These are phyloP conservation scores for Mormoops blainvillei DNA, from an alignment of 2,113 vertebrate species.

Conservation along the genomic window DNA sequence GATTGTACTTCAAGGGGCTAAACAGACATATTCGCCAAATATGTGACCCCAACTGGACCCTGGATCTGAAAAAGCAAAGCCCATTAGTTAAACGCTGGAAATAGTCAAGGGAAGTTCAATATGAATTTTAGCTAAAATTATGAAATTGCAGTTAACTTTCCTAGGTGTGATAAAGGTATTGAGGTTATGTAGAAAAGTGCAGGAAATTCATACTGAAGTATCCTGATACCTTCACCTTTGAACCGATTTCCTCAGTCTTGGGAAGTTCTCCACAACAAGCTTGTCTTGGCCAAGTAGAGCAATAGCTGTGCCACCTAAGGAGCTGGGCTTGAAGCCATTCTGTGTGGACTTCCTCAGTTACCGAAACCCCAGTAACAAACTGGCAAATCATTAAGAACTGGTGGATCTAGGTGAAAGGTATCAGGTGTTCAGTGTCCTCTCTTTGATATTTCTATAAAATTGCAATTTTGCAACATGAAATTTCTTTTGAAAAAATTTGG, in stretches of 20 bases:
- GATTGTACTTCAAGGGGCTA: not conserved
- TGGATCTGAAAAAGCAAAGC: not conserved
- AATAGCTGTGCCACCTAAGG: not conserved
- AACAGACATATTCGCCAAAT: not conserved
- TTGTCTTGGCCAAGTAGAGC: not conserved
- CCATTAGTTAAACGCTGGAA: not conserved
- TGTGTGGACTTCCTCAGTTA: not conserved
- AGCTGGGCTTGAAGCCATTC: not conserved
- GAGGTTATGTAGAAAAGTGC: not conserved
- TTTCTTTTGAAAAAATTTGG: not conserved
- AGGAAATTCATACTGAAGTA: not conserved
- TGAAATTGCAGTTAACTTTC: not conserved
- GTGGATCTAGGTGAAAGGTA: not conserved
- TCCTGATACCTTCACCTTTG: not conserved
- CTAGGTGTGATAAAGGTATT: too few species aligned
- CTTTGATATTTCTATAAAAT: not conserved
- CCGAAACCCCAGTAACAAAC: not conserved
- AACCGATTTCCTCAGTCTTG: not conserved
- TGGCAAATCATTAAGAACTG: not conserved
- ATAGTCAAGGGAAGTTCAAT: not conserved
- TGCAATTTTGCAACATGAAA: not conserved
- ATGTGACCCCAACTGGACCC: not conserved
- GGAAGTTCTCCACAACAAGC: not conserved
- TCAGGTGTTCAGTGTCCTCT: not conserved
- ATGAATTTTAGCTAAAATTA: not conserved